phyloP scores from a whole-genome alignment of 2,888 invertebrate species.

The Eretmocerus hayati region DNA sequence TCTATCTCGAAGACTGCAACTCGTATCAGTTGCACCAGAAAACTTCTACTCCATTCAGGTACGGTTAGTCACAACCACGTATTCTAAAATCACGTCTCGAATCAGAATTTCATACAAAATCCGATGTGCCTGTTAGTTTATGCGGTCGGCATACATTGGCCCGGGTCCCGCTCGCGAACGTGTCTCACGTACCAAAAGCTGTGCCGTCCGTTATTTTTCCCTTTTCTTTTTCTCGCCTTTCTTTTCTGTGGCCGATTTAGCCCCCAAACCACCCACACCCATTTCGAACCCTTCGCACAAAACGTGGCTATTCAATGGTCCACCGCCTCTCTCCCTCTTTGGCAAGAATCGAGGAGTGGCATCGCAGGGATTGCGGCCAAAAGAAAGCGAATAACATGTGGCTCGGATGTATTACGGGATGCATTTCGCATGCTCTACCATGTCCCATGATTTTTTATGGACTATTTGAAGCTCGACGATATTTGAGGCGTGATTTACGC shows the following conservation, averaged over 20 bases:
- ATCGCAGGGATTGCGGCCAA: too few species aligned
- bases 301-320: slow-evolving; percentile 15
- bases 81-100: slow-evolving; percentile 36
- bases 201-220: slow-evolving; percentile 25
- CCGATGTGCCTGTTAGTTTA: slow-evolving; percentile 47
- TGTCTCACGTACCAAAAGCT: slow-evolving; percentile 46
- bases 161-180: slow-evolving; percentile 42
- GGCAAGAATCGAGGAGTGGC: too few species aligned
- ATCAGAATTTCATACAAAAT: slow-evolving; percentile 46
- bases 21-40: too few species aligned
- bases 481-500: background rate
- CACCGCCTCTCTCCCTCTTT: background rate
- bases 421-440: slow-evolving; percentile 1
- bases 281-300: slow-evolving; percentile 8
- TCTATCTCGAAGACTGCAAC: too few species aligned
- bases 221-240: slow-evolving; percentile 26
- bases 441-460: background rate
- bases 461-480: background rate
- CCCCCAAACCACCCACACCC: background rate
- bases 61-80: background rate
- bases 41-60: too few species aligned
- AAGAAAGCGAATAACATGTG: slow-evolving; percentile 5
- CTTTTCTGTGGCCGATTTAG: too few species aligned
- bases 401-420: background rate
- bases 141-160: slow-evolving; percentile 47